Conservation (phyloP, 2,888 invertebrate species). For the Mycogona germanica region DNA sequence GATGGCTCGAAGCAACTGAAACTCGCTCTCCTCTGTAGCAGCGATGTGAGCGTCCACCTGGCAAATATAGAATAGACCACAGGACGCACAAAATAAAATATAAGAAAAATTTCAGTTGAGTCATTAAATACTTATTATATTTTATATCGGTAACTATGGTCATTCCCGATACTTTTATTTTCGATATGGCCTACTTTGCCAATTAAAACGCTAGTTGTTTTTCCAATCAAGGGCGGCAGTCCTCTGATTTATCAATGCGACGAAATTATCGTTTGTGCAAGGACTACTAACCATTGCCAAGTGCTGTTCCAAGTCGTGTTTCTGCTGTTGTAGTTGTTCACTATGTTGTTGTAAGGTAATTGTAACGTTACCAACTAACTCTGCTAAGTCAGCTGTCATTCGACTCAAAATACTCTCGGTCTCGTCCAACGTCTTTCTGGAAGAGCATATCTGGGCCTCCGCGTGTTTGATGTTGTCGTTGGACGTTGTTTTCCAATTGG, state of each 20-base stretch:
- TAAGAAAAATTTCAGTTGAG: background rate
- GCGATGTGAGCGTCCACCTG: constrained; percentile 2
- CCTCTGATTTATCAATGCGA: too few relatives aligned
- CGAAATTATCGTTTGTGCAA: too few relatives aligned
- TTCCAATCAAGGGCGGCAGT: background rate
- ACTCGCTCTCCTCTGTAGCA: background rate
- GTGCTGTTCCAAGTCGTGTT: constrained; percentile 1
- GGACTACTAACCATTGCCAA: constrained; percentile 10
- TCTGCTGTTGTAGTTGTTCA: background rate
- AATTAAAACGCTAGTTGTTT: too few relatives aligned
- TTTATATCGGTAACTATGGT: too few relatives aligned
- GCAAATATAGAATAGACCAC: background rate
- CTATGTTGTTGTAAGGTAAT: background rate
- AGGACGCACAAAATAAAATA: background rate
- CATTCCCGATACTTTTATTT: too few relatives aligned
- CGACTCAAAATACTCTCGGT: background rate
- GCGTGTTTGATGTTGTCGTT: constrained; percentile 1
- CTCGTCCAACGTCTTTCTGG: background rate
- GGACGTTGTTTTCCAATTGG: background rate
- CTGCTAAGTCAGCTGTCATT: background rate
- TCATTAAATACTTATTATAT: too few relatives aligned
- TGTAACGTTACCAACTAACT: background rate
- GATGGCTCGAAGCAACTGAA: background rate
- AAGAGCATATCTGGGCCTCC: background rate
- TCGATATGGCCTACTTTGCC: too few relatives aligned